A percentile compares a stretch with the other conserved stretches of the same genome.
These are phyloP conservation scores for Drosophila robusta DNA, from an alignment of 2,888 invertebrate species.

Conservation along the genomic window DNA sequence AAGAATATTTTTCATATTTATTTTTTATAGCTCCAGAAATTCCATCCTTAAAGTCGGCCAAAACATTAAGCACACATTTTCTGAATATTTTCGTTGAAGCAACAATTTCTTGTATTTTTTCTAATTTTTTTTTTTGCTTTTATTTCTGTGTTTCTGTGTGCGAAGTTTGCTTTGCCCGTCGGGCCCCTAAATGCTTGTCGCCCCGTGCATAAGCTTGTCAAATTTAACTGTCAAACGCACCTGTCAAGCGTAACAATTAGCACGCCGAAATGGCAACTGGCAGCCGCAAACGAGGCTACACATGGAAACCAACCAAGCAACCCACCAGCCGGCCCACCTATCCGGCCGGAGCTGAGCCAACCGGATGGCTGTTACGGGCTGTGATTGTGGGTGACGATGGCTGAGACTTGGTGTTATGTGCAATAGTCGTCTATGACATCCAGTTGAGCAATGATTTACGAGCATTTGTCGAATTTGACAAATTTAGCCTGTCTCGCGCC, in stretches of 20 bases:
- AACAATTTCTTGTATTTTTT: constrained; percentile 4
- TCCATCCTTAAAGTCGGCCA: too few relatives aligned
- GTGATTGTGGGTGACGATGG: constrained; percentile 21
- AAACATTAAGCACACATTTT: constrained; percentile 15
- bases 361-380: neutral
- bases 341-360: neutral
- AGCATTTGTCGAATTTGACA: constrained; percentile 73
- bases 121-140: neutral
- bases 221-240: constrained; percentile 79
- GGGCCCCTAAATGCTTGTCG: constrained; percentile 12
- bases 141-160: constrained; percentile 29
- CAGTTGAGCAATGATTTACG: constrained; percentile 68
- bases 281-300: constrained; percentile 47
- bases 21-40: neutral
- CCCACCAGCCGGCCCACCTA: neutral
- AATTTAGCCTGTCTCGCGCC: constrained; percentile 35
- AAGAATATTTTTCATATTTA: too few relatives aligned
- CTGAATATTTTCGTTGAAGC: constrained; percentile 11
- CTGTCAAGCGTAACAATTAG: constrained; percentile 78
- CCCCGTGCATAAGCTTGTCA: constrained; percentile 70
- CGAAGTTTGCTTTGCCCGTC: constrained; percentile 11
- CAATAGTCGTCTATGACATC: constrained; percentile 10
- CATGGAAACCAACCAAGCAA: constrained; percentile 5
- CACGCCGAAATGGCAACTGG: constrained; percentile 62
- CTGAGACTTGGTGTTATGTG: constrained; percentile 12